Evolutionary conservation across 2,888 invertebrate genomes (phyloP), one percentile per base, ranked within the genome.

Genomic region (Acanthacorydalis orientalis): DNA sequence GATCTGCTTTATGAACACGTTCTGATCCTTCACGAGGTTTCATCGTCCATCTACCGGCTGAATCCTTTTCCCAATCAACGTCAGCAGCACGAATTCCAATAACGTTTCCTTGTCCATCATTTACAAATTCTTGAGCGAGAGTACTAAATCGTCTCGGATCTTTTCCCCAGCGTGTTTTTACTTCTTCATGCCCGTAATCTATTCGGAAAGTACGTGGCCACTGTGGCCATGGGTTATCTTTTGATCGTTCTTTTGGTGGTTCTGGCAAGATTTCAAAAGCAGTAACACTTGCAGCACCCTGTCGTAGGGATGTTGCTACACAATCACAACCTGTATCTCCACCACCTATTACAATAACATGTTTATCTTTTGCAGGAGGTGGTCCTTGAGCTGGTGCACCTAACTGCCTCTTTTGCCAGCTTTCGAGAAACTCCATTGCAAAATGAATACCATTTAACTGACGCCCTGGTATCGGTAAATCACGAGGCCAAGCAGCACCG

Each of bases 141-240:
- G 93, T 90, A 53, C 85, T 87, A 70, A 90, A 98, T 57, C 84
- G 82, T 48, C 97, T 75, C 2, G 97, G 98, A 68, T 98, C 97
- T 37, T 80, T 77, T 10, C 93, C 95, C 62, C 81, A 86, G 60
- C 85, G 84, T n/a, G 89, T 76, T 60, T 49, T 49, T 49, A 63
- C 92, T 68, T 98, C 98, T 58, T 97, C 96, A 60, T 98, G 97
- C 0, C 98, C 98, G 61, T 98, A 98, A 66, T 98, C 98, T 23
- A 96, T 86, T 56, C 83, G 83, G 75, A 97, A 96, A 23, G 95
- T 86, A 60, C 89, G 76, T 0, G 97, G 97, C 84, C 90, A 98
- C 61, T 96, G 92, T 2, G 97, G 98, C 98, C 98, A 98, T 0
- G 97, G 97, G 68, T 98, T 98, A 64, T 92, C 92, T 12, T 72